Evolutionary conservation across 2,888 invertebrate genomes (phyloP).

Genomic region (Lordiphosa andalusiaca): DNA sequence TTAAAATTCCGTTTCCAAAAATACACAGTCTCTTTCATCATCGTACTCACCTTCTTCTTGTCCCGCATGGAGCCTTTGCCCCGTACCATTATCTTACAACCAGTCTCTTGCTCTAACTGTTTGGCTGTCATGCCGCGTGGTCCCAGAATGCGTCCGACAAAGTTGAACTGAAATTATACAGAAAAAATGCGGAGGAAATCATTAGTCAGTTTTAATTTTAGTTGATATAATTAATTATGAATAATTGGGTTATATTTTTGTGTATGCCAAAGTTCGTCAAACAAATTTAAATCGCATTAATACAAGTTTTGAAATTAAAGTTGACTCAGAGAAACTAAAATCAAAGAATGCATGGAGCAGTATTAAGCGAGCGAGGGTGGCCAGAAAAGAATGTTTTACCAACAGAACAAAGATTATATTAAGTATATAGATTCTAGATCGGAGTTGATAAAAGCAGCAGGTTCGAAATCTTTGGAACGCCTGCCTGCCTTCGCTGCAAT

Average conservation of each 20-base stretch:
- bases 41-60: constrained; percentile 95
- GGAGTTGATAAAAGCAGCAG: no score
- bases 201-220: constrained; percentile 42
- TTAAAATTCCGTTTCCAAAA: no score
- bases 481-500: no score
- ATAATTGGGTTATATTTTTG: constrained; percentile 32
- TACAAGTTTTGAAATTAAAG: constrained; percentile 24
- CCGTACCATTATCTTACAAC: constrained; percentile 99
- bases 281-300: constrained; percentile 65
- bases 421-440: no score
- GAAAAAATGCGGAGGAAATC: constrained; percentile 67
- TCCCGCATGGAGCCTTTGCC: constrained; percentile 99
- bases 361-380: neutral
- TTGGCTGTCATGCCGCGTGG: constrained; percentile 99
- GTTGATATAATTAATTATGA: no score
- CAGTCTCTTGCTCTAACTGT: constrained; percentile 99
- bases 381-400: no score
- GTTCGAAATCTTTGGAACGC: no score
- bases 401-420: no score
- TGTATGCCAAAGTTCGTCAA: constrained; percentile 24
- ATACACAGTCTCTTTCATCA: constrained; percentile 14
- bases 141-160: constrained; percentile 99
- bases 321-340: constrained; percentile 40
- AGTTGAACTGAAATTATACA: constrained; percentile 94
- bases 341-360: constrained; percentile 4